phyloP scores from a whole-genome alignment of 1,140 invertebrate genomes.

The Caligus rogercresseyi region DNA sequence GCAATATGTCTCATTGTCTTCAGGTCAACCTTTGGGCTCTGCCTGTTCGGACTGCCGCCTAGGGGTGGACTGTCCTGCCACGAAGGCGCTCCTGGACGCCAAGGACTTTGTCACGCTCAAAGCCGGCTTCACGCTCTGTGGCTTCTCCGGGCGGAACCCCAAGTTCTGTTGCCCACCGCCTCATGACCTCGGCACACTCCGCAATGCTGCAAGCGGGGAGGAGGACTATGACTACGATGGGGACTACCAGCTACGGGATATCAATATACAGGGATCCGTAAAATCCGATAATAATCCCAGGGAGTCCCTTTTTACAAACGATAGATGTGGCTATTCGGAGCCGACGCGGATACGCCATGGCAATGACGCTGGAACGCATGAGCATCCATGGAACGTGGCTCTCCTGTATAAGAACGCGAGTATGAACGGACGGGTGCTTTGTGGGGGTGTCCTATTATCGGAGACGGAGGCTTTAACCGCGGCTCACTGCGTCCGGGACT shows the following conservation, averaged over 20 bases:
- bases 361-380: background rate
- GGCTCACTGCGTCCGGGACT: background rate
- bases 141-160: background rate
- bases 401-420: background rate
- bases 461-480: background rate
- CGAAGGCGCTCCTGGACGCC: background rate
- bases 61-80: background rate
- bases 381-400: background rate
- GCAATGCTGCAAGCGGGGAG: background rate
- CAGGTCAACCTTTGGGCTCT: too few species aligned
- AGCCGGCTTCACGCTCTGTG: background rate
- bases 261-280: too few species aligned
- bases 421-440: background rate
- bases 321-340: background rate
- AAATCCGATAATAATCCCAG: too few species aligned
- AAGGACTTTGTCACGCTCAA: background rate
- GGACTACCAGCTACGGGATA: background rate
- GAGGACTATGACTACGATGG: too few species aligned
- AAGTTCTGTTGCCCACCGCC: background rate
- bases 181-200: background rate
- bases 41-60: too few species aligned
- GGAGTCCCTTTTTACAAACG: background rate
- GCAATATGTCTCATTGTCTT: too few species aligned
- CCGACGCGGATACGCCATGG: background rate
- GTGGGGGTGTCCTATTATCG: background rate